Evolutionary conservation across 2,113 vertebrate genomes (phyloP).

Genomic region (Columbina picui): DNA sequence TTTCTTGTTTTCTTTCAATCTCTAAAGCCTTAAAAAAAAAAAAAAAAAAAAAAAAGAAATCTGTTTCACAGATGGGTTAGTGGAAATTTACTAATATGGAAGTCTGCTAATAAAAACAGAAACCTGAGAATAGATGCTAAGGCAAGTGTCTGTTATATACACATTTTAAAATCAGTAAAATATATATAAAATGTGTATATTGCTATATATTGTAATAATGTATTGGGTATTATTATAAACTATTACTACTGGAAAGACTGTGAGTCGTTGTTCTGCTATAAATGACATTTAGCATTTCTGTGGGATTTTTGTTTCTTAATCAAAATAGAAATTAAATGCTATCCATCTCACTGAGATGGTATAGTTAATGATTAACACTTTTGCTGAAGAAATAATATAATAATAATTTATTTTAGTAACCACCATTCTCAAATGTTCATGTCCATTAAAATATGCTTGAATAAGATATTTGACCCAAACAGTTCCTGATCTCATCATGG

Average conservation of each 20-base stretch:
- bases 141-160: neutral
- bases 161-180: neutral
- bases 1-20: too few species aligned
- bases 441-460: neutral
- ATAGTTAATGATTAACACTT: neutral
- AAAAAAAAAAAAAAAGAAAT: too few species aligned
- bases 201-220: too few species aligned
- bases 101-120: neutral
- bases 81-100: neutral
- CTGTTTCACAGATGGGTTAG: neutral
- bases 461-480: neutral
- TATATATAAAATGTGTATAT: neutral
- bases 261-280: neutral
- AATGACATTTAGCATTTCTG: neutral
- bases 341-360: neutral
- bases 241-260: neutral
- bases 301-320: neutral
- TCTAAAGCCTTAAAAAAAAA: too few species aligned
- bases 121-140: neutral
- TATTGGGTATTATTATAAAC: neutral
- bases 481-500: neutral
- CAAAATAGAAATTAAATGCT: neutral
- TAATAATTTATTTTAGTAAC: neutral
- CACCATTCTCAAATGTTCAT: neutral
- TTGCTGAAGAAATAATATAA: neutral